These are phyloP conservation scores for Ophraella communa DNA, from an alignment of 2,888 invertebrate genomes.

Conservation along the genomic window DNA sequence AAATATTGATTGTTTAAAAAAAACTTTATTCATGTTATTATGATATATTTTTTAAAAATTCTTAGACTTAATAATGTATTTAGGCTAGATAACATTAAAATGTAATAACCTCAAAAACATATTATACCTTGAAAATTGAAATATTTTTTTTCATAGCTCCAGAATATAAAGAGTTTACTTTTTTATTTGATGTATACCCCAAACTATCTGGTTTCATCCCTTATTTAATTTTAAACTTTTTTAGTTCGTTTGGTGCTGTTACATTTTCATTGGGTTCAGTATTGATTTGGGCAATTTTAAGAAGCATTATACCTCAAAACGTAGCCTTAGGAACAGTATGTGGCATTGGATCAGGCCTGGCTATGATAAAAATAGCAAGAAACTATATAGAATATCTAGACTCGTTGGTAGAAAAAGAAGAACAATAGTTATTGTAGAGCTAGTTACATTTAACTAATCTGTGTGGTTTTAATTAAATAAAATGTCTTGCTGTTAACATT, in stretches of 20 bases:
- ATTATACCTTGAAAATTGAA: too few species aligned
- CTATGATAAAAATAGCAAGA: slow-evolving; percentile 62
- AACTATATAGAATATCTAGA: slow-evolving; percentile 56
- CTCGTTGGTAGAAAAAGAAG: slow-evolving; percentile 41
- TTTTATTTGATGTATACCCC: too few species aligned
- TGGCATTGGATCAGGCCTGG: slow-evolving; percentile 74
- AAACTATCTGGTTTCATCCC: too few species aligned
- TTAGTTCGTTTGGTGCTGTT: slow-evolving; percentile 72
- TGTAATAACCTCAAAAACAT: too few species aligned
- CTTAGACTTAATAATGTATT: too few species aligned
- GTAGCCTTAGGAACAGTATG: slow-evolving; percentile 70
- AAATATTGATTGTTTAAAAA: too few species aligned
- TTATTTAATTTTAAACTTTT: slow-evolving; percentile 21
- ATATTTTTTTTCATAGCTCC: too few species aligned
- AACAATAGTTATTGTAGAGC: neutral
- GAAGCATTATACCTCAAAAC: slow-evolving; percentile 77
- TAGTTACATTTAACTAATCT: neutral
- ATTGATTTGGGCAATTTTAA: slow-evolving; percentile 84
- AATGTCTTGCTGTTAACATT: too few species aligned
- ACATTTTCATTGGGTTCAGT: slow-evolving; percentile 91
- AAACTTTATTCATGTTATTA: too few species aligned
- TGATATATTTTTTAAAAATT: too few species aligned
- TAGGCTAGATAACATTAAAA: too few species aligned
- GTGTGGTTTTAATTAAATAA: neutral
- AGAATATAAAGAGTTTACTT: too few species aligned